Evolutionary conservation across 35 echinoderm and acorn worm species (phyloP).

Genomic region (Diadema setosum): DNA sequence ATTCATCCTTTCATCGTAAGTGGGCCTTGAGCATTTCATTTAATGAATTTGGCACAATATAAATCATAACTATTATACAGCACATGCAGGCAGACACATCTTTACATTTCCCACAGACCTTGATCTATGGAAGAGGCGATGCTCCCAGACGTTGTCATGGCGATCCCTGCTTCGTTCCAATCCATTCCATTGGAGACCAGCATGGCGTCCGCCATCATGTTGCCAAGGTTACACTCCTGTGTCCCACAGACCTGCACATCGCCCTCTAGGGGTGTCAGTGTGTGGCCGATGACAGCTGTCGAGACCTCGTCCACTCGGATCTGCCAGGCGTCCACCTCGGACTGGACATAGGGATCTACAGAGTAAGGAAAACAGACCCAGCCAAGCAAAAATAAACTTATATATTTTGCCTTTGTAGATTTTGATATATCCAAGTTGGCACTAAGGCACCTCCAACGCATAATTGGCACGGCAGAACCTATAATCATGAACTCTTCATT

Average conservation of each 20-base stretch:
- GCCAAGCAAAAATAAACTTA: no score
- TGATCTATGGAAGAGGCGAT: conserved; percentile 8
- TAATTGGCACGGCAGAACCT: no score
- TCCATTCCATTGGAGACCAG: conserved; percentile 4
- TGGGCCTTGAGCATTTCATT: no score
- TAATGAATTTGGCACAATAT: no score
- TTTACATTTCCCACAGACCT: no score
- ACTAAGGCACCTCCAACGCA: no score
- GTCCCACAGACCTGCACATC: conserved; percentile 18
- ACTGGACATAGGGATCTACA: conserved; percentile 36
- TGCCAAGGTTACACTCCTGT: conserved; percentile 80
- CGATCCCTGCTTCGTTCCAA: conserved; percentile 52
- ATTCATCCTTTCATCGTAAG: no score
- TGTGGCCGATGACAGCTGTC: conserved; percentile 31
- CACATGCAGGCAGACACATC: no score
- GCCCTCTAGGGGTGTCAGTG: conserved; percentile 38
- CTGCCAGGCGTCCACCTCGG: conserved; percentile 22
- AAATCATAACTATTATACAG: no score
- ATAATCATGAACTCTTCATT: no score
- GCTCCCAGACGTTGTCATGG: conserved; percentile 61
- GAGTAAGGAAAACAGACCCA: not conserved
- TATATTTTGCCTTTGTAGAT: no score
- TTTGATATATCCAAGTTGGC: no score
- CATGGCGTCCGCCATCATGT: conserved; percentile 72
- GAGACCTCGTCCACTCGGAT: conserved; percentile 31